A percentile compares a stretch with the other conserved stretches of the same genome.
Conservation (phyloP, 2,888 invertebrate species). For the Clusia tigrina region DNA sequence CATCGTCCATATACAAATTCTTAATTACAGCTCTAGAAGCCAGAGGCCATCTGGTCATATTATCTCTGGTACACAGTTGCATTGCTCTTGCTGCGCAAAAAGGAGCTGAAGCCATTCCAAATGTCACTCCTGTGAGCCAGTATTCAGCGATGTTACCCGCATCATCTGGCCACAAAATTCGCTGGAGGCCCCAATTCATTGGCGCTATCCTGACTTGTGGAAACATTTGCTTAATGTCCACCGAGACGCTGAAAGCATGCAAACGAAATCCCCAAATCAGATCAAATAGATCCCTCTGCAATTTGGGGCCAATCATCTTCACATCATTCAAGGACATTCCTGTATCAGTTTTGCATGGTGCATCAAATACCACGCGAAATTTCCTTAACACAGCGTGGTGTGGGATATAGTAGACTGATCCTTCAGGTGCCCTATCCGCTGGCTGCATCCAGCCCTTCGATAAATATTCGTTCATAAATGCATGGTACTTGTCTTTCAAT, state of each 20-base stretch:
- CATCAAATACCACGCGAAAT: constrained; percentile 19
- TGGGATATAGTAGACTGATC: constrained; percentile 1
- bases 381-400: constrained; percentile 21
- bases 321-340: constrained; percentile 19
- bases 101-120: constrained; percentile 20
- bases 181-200: neutral
- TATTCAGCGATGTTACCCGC: neutral
- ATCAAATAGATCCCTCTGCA: constrained; percentile 12
- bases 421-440: constrained; percentile 10
- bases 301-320: constrained; percentile 16
- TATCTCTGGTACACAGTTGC: constrained; percentile 18
- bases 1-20: constrained; percentile 22
- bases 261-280: constrained; percentile 5
- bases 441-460: constrained; percentile 12
- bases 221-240: constrained; percentile 2
- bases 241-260: neutral
- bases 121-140: constrained; percentile 3
- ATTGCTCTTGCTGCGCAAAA: constrained; percentile 19
- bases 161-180: neutral
- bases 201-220: neutral
- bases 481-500: neutral
- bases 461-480: constrained; percentile 4
- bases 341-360: constrained; percentile 19
- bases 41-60: constrained; percentile 9
- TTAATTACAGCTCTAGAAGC: constrained; percentile 8